These are phyloP conservation scores for Macrobrachium rosenbergii DNA, from an alignment of 1,140 invertebrate genomes.

Conservation along the genomic window DNA sequence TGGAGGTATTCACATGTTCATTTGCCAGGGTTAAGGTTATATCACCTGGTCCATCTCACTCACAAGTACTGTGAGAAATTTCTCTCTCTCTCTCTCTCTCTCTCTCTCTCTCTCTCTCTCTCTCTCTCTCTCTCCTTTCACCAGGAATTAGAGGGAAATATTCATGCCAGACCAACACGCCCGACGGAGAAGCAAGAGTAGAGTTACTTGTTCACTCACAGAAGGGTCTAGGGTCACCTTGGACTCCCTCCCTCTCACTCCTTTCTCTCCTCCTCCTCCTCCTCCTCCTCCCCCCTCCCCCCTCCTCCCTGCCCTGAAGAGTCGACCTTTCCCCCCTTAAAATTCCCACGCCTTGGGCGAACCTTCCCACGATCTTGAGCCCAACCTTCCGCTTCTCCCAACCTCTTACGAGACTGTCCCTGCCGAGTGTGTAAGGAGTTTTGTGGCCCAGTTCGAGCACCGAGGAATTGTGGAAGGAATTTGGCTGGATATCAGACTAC, in stretches of 20 bases:
- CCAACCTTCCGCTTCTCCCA: too few relatives aligned
- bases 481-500: too few relatives aligned
- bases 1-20: neutral
- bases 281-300: neutral
- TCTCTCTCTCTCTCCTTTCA: neutral
- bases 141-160: neutral
- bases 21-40: neutral
- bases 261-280: neutral
- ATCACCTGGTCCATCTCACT: neutral
- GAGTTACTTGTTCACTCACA: neutral
- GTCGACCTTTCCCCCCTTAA: neutral
- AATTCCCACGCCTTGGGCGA: neutral
- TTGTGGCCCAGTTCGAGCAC: too few relatives aligned
- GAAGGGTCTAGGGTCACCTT: neutral
- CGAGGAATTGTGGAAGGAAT: too few relatives aligned
- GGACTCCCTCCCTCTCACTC: neutral
- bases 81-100: constrained; percentile 16
- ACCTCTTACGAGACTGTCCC: too few relatives aligned
- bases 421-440: too few relatives aligned
- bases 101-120: constrained; percentile 3
- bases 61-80: neutral
- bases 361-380: neutral
- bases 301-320: neutral
- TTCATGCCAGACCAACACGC: neutral
- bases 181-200: neutral